Evolutionary conservation across 2,888 invertebrate species (phyloP), one percentile per base, ranked within the genome.

Genomic region (Eupithecia subfuscata): DNA sequence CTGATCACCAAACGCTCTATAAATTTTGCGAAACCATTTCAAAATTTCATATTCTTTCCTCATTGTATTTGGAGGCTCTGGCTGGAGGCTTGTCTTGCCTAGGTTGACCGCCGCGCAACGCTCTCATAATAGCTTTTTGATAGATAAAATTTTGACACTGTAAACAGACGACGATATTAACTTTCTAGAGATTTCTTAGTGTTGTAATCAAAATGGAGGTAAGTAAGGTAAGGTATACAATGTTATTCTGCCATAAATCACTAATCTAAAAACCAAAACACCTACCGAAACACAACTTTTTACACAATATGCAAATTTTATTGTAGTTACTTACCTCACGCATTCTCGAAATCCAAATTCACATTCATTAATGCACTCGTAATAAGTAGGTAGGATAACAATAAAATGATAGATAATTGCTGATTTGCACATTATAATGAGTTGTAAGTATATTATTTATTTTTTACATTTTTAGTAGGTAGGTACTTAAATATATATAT

Each of bases 311-410:
- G 68, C 45, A 37, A 70, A 70, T 72, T 14, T 37, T 48, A 60
- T 69, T n/a, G 69, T 71, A 37, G 73, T 71, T 70, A 76, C 68
- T 71, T 70, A 76, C 68, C 68, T 70, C 75, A 79, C 73, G 69
- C 68, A 56, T 72, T 79, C 40, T 77, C 72, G 77, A 25, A 71
- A 76, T 73, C 69, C 69, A 79, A 74, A 73, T 74, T 79, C 73
- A 72, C 64, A 71, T 73, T 65, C 70, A 70, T 77, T 73, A 77
- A 75, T 76, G 70, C 65, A 64, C 64, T 52, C 56, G 56, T 56
- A 25, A 56, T 22, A 56, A 22, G 56, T 22, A 56, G 56, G 2
- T 56, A 80, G 75, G 76, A 73, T 22, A 12, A 1, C 5, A 2
- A 11, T 52, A 52, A 52, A 52, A 56, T 60, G 0, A 45, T 45